phyloP scores from a whole-genome alignment of 2,888 invertebrate genomes.

The Xestobium rufovillosum region DNA sequence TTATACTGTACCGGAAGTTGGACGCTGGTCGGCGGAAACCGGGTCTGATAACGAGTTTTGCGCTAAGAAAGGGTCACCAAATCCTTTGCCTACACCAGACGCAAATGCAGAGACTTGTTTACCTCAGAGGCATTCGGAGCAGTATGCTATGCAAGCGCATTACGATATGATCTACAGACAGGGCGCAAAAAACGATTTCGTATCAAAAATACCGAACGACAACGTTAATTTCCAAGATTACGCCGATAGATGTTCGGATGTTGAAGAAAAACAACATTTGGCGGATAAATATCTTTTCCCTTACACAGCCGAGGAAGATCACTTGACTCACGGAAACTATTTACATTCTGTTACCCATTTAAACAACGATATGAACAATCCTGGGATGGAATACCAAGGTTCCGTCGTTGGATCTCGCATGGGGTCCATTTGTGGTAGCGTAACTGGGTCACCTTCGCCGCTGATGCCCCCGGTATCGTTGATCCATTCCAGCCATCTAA shows the following conservation, averaged over 20 bases:
- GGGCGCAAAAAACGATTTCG: constrained; percentile 36
- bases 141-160: constrained; percentile 41
- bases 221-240: constrained; percentile 48
- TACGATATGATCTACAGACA: constrained; percentile 30
- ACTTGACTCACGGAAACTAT: constrained; percentile 42
- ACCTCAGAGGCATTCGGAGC: constrained; percentile 44
- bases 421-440: constrained; percentile 39
- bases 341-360: constrained; percentile 34
- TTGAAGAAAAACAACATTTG: constrained; percentile 62
- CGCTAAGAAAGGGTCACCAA: constrained; percentile 56
- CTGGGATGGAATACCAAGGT: constrained; percentile 42
- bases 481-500: constrained; percentile 36
- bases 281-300: constrained; percentile 79
- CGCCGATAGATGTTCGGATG: constrained; percentile 59
- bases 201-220: constrained; percentile 37
- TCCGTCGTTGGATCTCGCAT: constrained; percentile 39
- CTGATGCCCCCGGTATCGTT: constrained; percentile 39
- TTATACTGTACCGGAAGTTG: constrained; percentile 40
- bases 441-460: constrained; percentile 40
- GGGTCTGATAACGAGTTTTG: constrained; percentile 68
- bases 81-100: constrained; percentile 70
- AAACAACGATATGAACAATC: constrained; percentile 50
- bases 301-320: constrained; percentile 77
- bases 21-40: constrained; percentile 74
- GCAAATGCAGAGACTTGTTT: constrained; percentile 58